Evolutionary conservation across 1,140 invertebrate species (phyloP).

Genomic region (Pseudomyrmex sp.): DNA sequence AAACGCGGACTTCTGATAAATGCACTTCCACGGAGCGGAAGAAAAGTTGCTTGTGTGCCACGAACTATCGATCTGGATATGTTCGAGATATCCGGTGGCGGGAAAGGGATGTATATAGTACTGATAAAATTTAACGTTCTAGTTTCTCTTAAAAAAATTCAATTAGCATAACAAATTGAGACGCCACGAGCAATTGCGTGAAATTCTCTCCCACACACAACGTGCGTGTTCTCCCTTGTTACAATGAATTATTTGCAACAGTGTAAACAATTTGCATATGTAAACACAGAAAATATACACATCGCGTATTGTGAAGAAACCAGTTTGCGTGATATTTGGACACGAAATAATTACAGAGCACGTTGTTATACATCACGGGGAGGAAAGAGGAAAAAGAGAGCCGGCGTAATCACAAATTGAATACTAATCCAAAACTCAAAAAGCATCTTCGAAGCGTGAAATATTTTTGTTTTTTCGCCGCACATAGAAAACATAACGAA

Average conservation of each 20-base stretch:
- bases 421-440: not conserved
- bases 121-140: conserved; percentile 40
- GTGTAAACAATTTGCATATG: conserved; percentile 29
- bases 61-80: conserved; percentile 29
- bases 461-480: too few species aligned
- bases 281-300: conserved; percentile 25
- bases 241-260: conserved; percentile 34
- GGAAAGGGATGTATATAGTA: too few species aligned
- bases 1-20: conserved; percentile 40
- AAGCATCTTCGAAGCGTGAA: not conserved
- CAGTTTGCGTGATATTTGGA: conserved; percentile 29
- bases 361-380: not conserved
- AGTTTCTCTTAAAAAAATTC: conserved; percentile 29
- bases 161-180: conserved; percentile 51
- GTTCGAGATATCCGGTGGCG: conserved; percentile 1
- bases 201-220: conserved; percentile 38
- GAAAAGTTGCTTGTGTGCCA: conserved; percentile 11
- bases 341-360: not conserved
- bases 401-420: not conserved
- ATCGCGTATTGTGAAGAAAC: conserved; percentile 20
- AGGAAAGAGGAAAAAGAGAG: too few species aligned
- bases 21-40: conserved; percentile 5
- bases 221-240: not conserved
- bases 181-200: conserved; percentile 12
- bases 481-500: not conserved